phyloP scores from a whole-genome alignment of 2,888 invertebrate genomes.

The Drosophila paramelanica region DNA sequence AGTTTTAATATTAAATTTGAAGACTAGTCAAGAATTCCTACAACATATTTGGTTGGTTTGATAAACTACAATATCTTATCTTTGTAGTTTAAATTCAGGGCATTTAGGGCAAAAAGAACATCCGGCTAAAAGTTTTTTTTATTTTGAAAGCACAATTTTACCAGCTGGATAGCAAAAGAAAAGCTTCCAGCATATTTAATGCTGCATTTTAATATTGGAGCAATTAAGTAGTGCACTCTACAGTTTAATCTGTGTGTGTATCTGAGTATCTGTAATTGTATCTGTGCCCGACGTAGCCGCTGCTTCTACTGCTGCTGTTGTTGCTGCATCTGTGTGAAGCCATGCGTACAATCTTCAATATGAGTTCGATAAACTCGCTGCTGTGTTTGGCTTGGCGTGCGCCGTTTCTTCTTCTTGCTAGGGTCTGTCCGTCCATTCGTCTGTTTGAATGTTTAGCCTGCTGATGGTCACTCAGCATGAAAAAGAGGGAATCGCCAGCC shows the following conservation, averaged over 20 bases:
- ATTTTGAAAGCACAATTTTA: constrained; percentile 13
- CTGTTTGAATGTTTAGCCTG: constrained; percentile 26
- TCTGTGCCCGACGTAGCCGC: constrained; percentile 20
- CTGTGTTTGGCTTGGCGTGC: constrained; percentile 77
- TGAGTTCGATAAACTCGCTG: constrained; percentile 77
- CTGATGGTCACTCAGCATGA: constrained; percentile 77
- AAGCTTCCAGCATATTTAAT: constrained; percentile 30
- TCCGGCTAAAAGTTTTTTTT: constrained; percentile 19
- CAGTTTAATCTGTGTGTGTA: constrained; percentile 27
- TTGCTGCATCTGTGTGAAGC: constrained; percentile 62
- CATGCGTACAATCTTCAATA: constrained; percentile 81
- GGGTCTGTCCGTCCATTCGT: constrained; percentile 3
- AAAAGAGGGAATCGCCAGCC: constrained; percentile 38
- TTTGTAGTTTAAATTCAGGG: not conserved
- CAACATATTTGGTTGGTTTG: too few species aligned
- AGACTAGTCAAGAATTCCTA: too few species aligned
- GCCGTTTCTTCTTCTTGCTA: constrained; percentile 60
- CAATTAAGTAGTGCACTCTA: constrained; percentile 58
- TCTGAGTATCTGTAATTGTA: constrained; percentile 9
- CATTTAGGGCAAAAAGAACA: constrained; percentile 14
- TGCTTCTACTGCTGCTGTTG: too few species aligned
- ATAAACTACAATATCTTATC: too few species aligned
- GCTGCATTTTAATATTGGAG: constrained; percentile 49
- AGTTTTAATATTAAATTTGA: too few species aligned
- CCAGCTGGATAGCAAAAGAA: constrained; percentile 13